phyloP scores from a whole-genome alignment of 2,888 invertebrate genomes.

The Limnephilus marmoratus region DNA sequence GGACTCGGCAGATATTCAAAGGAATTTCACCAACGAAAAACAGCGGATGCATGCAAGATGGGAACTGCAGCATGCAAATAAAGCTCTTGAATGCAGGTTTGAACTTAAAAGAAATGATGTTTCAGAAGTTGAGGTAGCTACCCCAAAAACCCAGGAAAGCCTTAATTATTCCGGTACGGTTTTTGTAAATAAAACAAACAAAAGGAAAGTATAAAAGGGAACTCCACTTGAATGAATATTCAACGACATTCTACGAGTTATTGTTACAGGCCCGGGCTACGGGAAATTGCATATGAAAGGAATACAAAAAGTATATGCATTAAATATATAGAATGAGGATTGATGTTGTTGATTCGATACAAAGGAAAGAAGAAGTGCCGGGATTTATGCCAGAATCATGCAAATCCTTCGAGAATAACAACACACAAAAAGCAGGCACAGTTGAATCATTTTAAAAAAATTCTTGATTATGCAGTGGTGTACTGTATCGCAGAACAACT shows the following conservation, averaged over 20 bases:
- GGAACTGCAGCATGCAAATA: constrained; percentile 43
- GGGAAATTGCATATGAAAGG: constrained; percentile 45
- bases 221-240: constrained; percentile 42
- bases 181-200: constrained; percentile 28
- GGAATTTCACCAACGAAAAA: constrained; percentile 20
- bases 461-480: no score
- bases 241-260: constrained; percentile 44
- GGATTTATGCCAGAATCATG: constrained; percentile 4
- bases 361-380: neutral
- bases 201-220: neutral
- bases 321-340: constrained; percentile 29
- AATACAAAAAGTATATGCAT: constrained; percentile 39
- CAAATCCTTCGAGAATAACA: neutral
- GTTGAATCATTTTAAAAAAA: no score
- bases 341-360: constrained; percentile 15
- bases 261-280: constrained; percentile 33
- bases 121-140: neutral
- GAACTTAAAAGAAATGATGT: constrained; percentile 40
- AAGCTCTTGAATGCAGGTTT: constrained; percentile 9
- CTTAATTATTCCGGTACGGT: constrained; percentile 47
- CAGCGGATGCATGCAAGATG: constrained; percentile 9
- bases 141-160: constrained; percentile 22
- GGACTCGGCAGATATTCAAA: constrained; percentile 9
- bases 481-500: no score
- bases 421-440: neutral